Percentiles rank a stretch among this genome's conserved stretches.
These are phyloP conservation scores for Lophura nycthemera DNA, from an alignment of 2,113 vertebrate genomes.

Conservation along the genomic window DNA sequence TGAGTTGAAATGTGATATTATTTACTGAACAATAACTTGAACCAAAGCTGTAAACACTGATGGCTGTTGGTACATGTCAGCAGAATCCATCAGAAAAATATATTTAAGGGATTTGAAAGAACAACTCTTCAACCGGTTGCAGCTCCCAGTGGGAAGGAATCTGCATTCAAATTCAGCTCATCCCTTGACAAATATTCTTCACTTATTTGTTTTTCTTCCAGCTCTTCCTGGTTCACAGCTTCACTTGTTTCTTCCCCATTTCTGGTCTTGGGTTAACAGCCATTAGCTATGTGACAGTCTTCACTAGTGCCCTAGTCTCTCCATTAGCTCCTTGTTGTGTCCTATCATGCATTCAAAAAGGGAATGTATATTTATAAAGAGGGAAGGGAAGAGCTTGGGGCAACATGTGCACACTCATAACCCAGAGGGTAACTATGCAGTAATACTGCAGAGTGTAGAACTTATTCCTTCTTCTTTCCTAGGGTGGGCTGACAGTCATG, in stretches of 20 bases:
- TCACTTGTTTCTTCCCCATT: not conserved
- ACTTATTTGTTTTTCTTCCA: not conserved
- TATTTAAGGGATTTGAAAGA: not conserved
- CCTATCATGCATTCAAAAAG: not conserved
- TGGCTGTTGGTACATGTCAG: not conserved
- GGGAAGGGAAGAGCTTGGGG: not conserved
- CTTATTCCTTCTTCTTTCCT: not conserved
- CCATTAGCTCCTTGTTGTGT: not conserved
- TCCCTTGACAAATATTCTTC: conserved; percentile 18
- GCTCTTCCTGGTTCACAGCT: not conserved
- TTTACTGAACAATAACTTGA: conserved; percentile 7
- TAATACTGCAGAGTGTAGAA: not conserved
- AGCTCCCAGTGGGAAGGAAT: conserved; percentile 44
- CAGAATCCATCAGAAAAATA: conserved; percentile 40
- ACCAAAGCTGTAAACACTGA: not conserved
- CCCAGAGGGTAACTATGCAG: not conserved
- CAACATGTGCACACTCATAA: not conserved
- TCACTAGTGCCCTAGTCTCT: not conserved
- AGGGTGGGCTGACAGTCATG: not conserved
- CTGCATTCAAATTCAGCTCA: conserved; percentile 63
- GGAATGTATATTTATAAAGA: not conserved
- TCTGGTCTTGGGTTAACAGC: conserved; percentile 8
- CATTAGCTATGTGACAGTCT: conserved; percentile 8
- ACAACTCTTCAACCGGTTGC: conserved; percentile 6
- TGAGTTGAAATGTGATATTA: not conserved